Conservation (phyloP, 2,113 vertebrate genomes). For the Isurus oxyrinchus region DNA sequence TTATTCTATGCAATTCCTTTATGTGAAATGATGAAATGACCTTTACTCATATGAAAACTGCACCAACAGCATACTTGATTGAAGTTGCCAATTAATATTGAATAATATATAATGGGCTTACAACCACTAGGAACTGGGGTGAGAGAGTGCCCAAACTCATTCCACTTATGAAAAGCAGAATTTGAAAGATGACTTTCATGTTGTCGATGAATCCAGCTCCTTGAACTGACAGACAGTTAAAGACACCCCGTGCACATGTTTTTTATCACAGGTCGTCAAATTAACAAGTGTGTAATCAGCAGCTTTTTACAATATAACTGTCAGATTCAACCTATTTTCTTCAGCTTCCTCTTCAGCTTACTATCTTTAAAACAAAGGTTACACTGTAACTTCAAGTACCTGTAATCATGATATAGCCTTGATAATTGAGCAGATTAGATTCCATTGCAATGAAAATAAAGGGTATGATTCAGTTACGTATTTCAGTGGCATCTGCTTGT, state of each 20-base stretch:
- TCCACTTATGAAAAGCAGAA: background rate
- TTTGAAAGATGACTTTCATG: background rate
- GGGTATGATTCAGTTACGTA: background rate
- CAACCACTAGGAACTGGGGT: background rate
- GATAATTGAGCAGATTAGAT: constrained; percentile 20
- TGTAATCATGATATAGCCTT: background rate
- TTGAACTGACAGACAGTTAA: background rate
- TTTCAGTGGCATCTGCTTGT: background rate
- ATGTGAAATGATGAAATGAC: background rate
- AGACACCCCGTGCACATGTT: too few relatives aligned
- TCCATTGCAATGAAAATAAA: background rate
- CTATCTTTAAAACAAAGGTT: constrained; percentile 23
- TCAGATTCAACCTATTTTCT: background rate
- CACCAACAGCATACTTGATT: background rate
- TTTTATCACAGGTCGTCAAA: background rate
- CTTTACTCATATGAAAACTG: background rate
- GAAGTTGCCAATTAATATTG: background rate
- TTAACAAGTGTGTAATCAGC: constrained; percentile 18
- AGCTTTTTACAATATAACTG: constrained; percentile 3
- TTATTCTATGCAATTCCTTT: background rate
- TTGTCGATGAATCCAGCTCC: background rate
- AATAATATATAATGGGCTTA: background rate
- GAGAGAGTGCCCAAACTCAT: background rate
- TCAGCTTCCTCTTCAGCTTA: background rate
- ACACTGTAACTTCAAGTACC: background rate